Conservation (phyloP, 2,113 vertebrate genomes). For the Cavia aperea region DNA sequence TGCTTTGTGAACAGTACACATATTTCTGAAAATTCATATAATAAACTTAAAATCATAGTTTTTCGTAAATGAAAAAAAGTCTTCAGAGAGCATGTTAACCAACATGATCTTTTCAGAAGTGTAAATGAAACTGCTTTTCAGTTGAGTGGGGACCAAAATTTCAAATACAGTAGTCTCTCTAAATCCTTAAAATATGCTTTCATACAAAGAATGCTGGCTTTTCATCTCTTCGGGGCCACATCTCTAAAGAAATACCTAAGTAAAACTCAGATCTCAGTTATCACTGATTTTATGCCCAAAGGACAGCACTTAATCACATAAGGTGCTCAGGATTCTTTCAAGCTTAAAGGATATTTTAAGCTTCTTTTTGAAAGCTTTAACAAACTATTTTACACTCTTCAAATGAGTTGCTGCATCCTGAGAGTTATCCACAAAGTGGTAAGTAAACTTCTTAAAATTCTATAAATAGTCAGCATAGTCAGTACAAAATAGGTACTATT, state of each 20-base stretch:
- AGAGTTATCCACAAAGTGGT: neutral
- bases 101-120: neutral
- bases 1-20: neutral
- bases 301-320: neutral
- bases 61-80: slow-evolving; percentile 1
- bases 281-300: neutral
- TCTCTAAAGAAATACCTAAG: neutral
- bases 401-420: neutral
- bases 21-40: neutral
- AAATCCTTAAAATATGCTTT: slow-evolving; percentile 5
- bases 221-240: neutral
- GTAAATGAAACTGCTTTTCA: slow-evolving; percentile 10
- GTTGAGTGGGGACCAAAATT: neutral
- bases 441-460: neutral
- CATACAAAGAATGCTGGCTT: neutral
- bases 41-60: slow-evolving; percentile 6
- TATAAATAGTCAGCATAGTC: neutral
- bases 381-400: neutral
- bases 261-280: neutral
- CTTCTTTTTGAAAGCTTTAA: neutral
- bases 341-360: slow-evolving; percentile 2
- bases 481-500: neutral
- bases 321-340: neutral
- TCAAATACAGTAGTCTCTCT: neutral
- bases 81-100: neutral